Evolutionary conservation across 2,113 vertebrate species (phyloP).

Genomic region (Pseudolaguvia tuberculata): DNA sequence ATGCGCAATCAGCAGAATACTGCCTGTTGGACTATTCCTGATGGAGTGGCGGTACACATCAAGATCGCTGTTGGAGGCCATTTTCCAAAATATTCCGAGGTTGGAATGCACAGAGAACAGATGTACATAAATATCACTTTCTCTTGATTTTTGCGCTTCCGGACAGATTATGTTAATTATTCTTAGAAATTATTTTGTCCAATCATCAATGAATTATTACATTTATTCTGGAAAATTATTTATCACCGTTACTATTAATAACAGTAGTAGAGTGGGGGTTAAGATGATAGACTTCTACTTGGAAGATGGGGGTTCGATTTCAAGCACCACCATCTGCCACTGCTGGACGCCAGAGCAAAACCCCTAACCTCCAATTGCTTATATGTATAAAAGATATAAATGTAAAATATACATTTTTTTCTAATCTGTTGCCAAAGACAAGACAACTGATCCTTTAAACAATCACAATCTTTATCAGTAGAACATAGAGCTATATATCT

Average conservation of each 20-base stretch:
- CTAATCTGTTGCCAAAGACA: too few species aligned
- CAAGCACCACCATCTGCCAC: too few species aligned
- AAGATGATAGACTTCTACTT: too few species aligned
- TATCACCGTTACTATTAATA: background rate
- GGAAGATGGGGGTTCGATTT: too few species aligned
- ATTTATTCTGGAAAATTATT: background rate
- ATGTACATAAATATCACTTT: background rate
- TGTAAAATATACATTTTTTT: too few species aligned
- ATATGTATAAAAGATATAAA: too few species aligned
- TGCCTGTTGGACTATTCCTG: background rate
- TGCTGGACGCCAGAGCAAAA: too few species aligned
- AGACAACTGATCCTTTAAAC: too few species aligned
- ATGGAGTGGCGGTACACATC: background rate
- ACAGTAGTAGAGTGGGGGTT: background rate
- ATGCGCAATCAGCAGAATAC: conserved; percentile 25
- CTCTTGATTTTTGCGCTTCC: background rate
- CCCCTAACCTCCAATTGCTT: too few species aligned
- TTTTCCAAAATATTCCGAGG: conserved; percentile 21
- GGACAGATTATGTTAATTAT: conserved; percentile 5
- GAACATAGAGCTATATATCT: too few species aligned
- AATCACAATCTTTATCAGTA: too few species aligned
- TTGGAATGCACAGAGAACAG: background rate
- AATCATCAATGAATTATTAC: background rate
- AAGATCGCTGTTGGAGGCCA: conserved; percentile 6
- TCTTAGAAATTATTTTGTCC: background rate